A percentile compares a stretch with the other conserved stretches of the same genome.
Evolutionary conservation across 2,888 invertebrate species (phyloP).

Genomic region (Mesopsocus fuscifrons): DNA sequence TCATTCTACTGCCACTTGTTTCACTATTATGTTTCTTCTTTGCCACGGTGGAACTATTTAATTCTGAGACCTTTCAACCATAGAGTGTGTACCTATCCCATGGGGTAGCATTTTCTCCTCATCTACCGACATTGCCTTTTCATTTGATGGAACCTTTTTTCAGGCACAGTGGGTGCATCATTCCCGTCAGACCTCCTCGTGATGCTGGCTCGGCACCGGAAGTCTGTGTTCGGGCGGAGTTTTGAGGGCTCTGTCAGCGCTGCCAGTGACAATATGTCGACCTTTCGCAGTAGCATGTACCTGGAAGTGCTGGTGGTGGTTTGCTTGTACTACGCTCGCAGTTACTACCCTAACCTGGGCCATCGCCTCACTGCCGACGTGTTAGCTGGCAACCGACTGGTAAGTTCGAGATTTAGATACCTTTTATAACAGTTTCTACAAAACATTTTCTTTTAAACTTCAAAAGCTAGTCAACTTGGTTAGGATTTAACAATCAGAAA

Average conservation of each 20-base stretch:
- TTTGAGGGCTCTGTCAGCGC: constrained; percentile 33
- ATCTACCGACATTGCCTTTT: too few species aligned
- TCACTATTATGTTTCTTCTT: too few species aligned
- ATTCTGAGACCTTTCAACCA: too few species aligned
- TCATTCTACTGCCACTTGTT: too few species aligned
- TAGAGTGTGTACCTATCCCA: too few species aligned
- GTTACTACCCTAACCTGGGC: constrained; percentile 55
- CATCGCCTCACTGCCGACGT: constrained; percentile 45
- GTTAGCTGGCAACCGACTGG: constrained; percentile 47
- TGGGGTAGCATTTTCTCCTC: too few species aligned
- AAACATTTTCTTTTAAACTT: too few species aligned
- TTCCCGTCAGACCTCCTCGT: constrained; percentile 30
- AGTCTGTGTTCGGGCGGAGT: constrained; percentile 53
- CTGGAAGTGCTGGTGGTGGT: constrained; percentile 56
- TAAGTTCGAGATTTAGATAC: too few species aligned
- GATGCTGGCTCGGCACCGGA: constrained; percentile 52
- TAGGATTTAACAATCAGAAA: too few species aligned
- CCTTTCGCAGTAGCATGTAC: constrained; percentile 59
- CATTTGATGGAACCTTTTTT: neutral
- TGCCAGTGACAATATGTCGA: constrained; percentile 41
- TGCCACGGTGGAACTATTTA: too few species aligned
- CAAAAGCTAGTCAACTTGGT: too few species aligned
- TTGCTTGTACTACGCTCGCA: constrained; percentile 61
- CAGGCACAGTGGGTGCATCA: neutral
- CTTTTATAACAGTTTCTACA: too few species aligned